Evolutionary conservation across 2,797 vertebrate species (phyloP).

Genomic region (Octomys mimax): DNA sequence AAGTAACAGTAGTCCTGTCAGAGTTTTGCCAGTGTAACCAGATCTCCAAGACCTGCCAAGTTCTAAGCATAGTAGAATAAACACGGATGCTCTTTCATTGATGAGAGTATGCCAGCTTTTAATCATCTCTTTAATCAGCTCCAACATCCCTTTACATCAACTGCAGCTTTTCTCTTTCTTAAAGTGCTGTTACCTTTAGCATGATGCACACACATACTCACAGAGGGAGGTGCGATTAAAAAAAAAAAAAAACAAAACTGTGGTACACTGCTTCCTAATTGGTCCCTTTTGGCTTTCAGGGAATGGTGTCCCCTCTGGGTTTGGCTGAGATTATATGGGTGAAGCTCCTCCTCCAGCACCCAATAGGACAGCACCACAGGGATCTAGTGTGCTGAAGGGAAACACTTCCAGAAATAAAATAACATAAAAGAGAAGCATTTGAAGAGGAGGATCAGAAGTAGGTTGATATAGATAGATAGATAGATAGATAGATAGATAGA

Average conservation of each 20-base stretch:
- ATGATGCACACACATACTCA: background rate
- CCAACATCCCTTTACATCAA: background rate
- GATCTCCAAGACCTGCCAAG: slow-evolving; percentile 28
- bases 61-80: slow-evolving; percentile 49
- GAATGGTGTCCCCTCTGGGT: slow-evolving; percentile 19
- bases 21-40: slow-evolving; percentile 9
- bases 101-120: slow-evolving; percentile 59
- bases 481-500: no score
- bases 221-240: slow-evolving; percentile 17
- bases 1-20: background rate
- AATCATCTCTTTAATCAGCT: slow-evolving; percentile 64
- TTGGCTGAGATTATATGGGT: slow-evolving; percentile 40
- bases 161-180: slow-evolving; percentile 53
- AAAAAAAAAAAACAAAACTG: background rate
- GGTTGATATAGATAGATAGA: no score
- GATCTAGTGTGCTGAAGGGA: slow-evolving; percentile 2
- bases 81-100: background rate
- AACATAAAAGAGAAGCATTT: slow-evolving; percentile 37
- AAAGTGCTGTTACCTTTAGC: slow-evolving; percentile 65
- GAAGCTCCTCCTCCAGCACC: background rate
- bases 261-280: background rate
- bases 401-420: slow-evolving; percentile 9
- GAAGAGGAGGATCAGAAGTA: background rate
- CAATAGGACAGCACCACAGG: background rate
- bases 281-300: background rate